Percentiles rank a stretch among this genome's conserved stretches.
phyloP scores from a whole-genome alignment of 2,888 invertebrate genomes.

The Anarsia innoxiella region DNA sequence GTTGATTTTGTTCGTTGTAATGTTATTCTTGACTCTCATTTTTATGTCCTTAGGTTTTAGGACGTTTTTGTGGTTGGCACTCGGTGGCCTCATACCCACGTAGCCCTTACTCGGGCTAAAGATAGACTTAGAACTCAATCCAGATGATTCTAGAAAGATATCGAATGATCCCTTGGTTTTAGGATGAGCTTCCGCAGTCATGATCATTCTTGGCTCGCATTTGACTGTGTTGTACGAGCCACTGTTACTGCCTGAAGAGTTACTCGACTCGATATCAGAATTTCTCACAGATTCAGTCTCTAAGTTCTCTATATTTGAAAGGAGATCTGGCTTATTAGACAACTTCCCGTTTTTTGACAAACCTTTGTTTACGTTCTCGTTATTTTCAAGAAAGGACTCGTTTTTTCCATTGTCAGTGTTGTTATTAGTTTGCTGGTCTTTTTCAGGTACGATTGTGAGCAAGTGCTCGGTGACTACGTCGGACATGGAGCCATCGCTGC shows the following conservation, averaged over 20 bases:
- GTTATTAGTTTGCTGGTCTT: slow-evolving; percentile 36
- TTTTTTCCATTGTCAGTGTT: slow-evolving; percentile 38
- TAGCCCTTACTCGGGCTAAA: slow-evolving; percentile 68
- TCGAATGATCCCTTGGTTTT: slow-evolving; percentile 78
- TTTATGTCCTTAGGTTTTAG: slow-evolving; percentile 86
- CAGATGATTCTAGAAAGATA: slow-evolving; percentile 85
- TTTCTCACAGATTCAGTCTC: slow-evolving; percentile 78
- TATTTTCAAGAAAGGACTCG: slow-evolving; percentile 47
- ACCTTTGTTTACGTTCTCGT: slow-evolving; percentile 40
- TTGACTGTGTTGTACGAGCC: slow-evolving; percentile 66
- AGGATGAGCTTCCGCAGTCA: slow-evolving; percentile 41
- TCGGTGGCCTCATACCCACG: slow-evolving; percentile 73
- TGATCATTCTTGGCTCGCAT: slow-evolving; percentile 59
- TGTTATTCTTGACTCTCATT: slow-evolving; percentile 80
- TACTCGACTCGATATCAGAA: slow-evolving; percentile 80
- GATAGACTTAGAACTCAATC: slow-evolving; percentile 86
- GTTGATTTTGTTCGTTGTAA: slow-evolving; percentile 75
- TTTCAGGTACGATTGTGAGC: slow-evolving; percentile 52
- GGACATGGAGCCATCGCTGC: slow-evolving; percentile 64
- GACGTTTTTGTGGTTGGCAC: slow-evolving; percentile 83
- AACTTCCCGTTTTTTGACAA: slow-evolving; percentile 61
- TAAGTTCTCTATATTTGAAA: slow-evolving; percentile 72
- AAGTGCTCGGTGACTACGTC: slow-evolving; percentile 60
- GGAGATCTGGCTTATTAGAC: slow-evolving; percentile 70
- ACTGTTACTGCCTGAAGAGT: slow-evolving; percentile 71